These are phyloP conservation scores for Theocolax elegans DNA, from an alignment of 1,140 invertebrate genomes.

Conservation along the genomic window DNA sequence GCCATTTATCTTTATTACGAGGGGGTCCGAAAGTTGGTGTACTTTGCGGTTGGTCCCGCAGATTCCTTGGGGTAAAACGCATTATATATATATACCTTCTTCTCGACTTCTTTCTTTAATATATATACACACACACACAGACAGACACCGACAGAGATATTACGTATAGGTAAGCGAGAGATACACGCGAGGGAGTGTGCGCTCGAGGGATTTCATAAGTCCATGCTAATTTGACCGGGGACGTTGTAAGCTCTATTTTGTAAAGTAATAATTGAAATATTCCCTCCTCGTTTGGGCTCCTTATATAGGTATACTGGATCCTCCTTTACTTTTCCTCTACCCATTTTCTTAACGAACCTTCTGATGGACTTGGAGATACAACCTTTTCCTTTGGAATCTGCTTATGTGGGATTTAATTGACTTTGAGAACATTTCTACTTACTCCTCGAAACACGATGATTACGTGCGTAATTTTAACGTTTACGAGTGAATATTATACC, in stretches of 20 bases:
- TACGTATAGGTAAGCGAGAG: no score
- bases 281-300: constrained; percentile 3
- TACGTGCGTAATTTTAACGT: no score
- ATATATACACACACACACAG: no score
- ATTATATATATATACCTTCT: not conserved
- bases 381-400: no score
- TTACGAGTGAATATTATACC: no score
- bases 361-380: no score
- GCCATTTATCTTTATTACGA: constrained; percentile 47
- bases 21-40: constrained; percentile 39
- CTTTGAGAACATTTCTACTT: no score
- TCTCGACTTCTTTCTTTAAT: not conserved
- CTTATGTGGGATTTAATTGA: no score
- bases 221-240: constrained; percentile 24
- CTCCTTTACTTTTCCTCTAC: not conserved
- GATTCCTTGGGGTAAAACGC: constrained; percentile 40
- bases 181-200: constrained; percentile 1
- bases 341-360: not conserved
- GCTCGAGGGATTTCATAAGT: constrained; percentile 24
- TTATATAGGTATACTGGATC: no score
- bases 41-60: constrained; percentile 44
- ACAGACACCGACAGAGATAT: no score
- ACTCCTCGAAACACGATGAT: no score
- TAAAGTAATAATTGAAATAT: constrained; percentile 31
- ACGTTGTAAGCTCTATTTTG: constrained; percentile 25